phyloP scores from a whole-genome alignment of 2,113 vertebrate genomes.

The Coryphaenoides rupestris region DNA sequence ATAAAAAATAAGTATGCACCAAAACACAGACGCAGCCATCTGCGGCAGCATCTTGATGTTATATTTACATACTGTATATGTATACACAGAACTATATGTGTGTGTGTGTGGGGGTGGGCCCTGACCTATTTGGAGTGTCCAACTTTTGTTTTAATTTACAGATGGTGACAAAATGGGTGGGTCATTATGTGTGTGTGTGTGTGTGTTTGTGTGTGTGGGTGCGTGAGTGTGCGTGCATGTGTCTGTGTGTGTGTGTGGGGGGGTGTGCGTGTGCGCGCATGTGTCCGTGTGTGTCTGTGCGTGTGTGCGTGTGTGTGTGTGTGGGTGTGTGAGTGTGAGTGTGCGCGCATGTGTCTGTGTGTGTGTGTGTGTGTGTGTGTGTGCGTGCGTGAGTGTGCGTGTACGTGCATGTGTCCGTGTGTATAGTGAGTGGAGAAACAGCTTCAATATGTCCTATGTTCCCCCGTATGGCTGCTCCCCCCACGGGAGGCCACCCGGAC shows the following conservation, averaged over 20 bases:
- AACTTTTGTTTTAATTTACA: background rate
- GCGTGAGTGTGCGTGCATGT: conserved; percentile 26
- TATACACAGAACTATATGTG: background rate
- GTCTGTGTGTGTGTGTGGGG: conserved; percentile 16
- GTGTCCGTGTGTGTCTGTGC: conserved; percentile 29
- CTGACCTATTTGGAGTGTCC: background rate
- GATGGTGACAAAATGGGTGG: background rate
- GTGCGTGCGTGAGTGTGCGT: conserved; percentile 6
- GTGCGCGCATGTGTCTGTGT: background rate
- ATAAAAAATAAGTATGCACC: no score
- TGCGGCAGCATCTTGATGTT: no score
- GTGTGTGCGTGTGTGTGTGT: conserved; percentile 28
- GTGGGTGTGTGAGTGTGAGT: background rate
- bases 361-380: conserved; percentile 26
- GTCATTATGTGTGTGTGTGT: conserved; percentile 31
- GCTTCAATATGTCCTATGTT: conserved; percentile 50
- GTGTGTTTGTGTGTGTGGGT: conserved; percentile 28
- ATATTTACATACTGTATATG: background rate
- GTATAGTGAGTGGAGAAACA: conserved; percentile 1
- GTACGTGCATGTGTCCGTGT: no score
- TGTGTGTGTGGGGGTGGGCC: background rate
- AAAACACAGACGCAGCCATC: no score
- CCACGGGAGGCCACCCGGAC: conserved; percentile 30
- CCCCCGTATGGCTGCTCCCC: conserved; percentile 7
- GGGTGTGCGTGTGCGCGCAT: conserved; percentile 24